Evolutionary conservation across 2,888 invertebrate genomes (phyloP), one percentile per base, ranked within the genome.

Genomic region (Hydriomena furcata): DNA sequence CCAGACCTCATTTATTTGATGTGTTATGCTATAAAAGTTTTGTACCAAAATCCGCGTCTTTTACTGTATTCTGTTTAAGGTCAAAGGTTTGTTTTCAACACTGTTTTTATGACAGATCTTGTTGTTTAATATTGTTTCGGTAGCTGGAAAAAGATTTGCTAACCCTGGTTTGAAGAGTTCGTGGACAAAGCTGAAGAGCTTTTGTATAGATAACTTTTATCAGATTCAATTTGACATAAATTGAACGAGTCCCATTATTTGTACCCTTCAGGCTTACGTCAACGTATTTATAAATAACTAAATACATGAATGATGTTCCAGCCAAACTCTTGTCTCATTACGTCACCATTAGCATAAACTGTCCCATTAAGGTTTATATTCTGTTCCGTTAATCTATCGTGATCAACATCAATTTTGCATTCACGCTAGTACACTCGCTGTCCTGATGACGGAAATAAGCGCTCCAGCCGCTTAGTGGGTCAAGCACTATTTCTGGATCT

Each of bases 401-500:
- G 68, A 79, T 80, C 73, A 77, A 73, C 65, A 74, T 76, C 71
- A 66, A 67, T 73, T 63, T 65, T 68, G 60, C 63, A 70, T 60
- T 58, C 65, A 63, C 59, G 65, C 63, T 61, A 55, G 66, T 70
- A 66, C 66, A 65, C 63, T 67, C 60, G 70, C 66, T 71, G 69
- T 76, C 71, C 80, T 79, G 83, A 85, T 85, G 88, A 85, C 89
- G 86, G 89, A 89, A 87, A 89, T 89, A 89, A 84, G 80, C 84
- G 79, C 76, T 88, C 87, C 87, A 88, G 87, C 76, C 81, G 81
- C 47, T 84, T 82, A 87, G 73, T 90, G 82, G 89, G 89, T 89
- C 89, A 88, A 82, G 68, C 71, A 84, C 84, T 90, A 89, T 90
- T 90, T 85, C 82, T 79, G 82, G 78, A 75, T 71, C 78, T 72